Evolutionary conservation across 2,888 invertebrate genomes (phyloP).

Genomic region (Meteorus colon): DNA sequence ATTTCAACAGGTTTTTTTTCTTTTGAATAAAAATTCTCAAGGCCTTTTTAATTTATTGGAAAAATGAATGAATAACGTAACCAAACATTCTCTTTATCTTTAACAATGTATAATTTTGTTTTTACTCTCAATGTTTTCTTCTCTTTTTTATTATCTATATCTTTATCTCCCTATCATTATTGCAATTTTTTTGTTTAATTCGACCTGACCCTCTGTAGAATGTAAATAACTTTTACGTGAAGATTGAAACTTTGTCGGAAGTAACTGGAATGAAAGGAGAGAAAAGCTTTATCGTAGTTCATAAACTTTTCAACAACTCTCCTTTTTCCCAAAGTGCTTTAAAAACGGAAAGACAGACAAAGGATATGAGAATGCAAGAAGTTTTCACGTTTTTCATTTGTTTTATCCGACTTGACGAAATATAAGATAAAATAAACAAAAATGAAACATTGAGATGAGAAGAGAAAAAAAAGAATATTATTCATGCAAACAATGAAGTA

Average conservation of each 20-base stretch:
- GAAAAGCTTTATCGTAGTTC: constrained; percentile 34
- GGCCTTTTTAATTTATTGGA: constrained; percentile 2
- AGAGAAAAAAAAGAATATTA: not conserved
- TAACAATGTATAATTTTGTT: constrained; percentile 11
- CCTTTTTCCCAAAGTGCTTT: constrained; percentile 33
- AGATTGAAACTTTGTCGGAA: constrained; percentile 42
- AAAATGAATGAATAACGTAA: not conserved
- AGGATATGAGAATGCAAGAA: constrained; percentile 9
- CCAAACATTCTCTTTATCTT: not conserved
- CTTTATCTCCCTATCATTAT: not conserved
- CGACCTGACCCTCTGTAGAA: constrained; percentile 1
- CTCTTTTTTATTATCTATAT: not conserved
- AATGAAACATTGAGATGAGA: not conserved
- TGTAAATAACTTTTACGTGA: constrained; percentile 8
- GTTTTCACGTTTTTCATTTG: constrained; percentile 42
- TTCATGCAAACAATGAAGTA: not conserved
- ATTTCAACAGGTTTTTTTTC: constrained; percentile 40
- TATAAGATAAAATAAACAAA: not conserved
- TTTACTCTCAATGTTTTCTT: not conserved
- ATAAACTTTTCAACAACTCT: constrained; percentile 42
- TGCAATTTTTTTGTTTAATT: not conserved
- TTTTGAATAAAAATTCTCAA: constrained; percentile 14
- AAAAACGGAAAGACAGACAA: not conserved
- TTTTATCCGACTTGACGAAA: constrained; percentile 28
- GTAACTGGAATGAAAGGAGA: not conserved